Evolutionary conservation across 2,797 vertebrate genomes (phyloP), one percentile per base, ranked within the genome.

Genomic region (Sebastes baramenuke): DNA sequence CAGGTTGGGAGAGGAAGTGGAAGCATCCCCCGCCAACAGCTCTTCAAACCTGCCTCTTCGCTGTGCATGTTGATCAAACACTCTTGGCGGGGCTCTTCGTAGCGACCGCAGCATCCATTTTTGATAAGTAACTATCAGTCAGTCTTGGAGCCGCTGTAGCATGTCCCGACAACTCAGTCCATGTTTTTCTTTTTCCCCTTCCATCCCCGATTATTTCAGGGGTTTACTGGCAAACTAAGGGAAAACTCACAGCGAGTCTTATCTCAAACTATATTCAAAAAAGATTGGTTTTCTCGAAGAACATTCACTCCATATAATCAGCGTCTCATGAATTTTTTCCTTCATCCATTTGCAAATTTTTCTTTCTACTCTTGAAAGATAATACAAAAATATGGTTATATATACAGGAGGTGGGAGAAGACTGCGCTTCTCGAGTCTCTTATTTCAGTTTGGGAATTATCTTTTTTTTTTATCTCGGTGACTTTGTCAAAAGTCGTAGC

Each of bases 351-450:
- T 88, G 67, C 79, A 92, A 86, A 64, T 88, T 88, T 46, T 85
- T 88, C 79, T 87, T 84, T 90, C 84, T 84, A 85, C 76, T 94
- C 84, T 52, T 88, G 86, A 90, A 91, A 93, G 87, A 73, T 91
- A 84, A 94, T 94, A 95, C 90, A 95, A 95, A 95, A 95, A 95
- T 94, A 95, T 90, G 93, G 81, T 89, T 93, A 94, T 94, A 65
- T 93, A 95, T 93, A 64, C 64, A 25, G 92, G 92, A 95, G 92
- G 88, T 88, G 88, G 87, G 89, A 94, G 92, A 93, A 93, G 92
- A 87, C 74, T 38, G 10, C 16, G 77, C 90, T 91, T 90, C 91
- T 92, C 83, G 5, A 93, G 94, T 94, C 94, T 94, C 81, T 93
- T 80, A 7, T 91, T 91, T 94, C 80, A 87, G 88, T 92, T 65